These are phyloP conservation scores for Oryzias celebensis DNA, from an alignment of 2,113 vertebrate species.

Conservation along the genomic window DNA sequence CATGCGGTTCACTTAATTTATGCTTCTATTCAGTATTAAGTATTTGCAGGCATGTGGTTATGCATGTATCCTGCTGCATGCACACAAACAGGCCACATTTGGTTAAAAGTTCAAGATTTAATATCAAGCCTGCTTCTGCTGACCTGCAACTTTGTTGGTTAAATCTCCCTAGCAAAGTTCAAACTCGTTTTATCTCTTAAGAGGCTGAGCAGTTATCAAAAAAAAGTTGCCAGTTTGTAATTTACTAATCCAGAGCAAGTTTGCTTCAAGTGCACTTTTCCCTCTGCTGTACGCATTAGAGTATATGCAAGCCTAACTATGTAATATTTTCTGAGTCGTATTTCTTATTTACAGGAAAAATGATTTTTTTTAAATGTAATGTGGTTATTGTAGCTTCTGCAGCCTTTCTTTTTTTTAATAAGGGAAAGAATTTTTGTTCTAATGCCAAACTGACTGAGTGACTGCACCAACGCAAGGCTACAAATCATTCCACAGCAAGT, in stretches of 20 bases:
- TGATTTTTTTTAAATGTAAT: constrained; percentile 14
- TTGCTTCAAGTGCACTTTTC: constrained; percentile 15
- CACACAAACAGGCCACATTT: constrained; percentile 30
- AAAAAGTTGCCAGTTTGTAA: constrained; percentile 24
- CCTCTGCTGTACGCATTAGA: not conserved
- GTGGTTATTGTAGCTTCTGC: constrained; percentile 40
- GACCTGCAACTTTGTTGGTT: constrained; percentile 55
- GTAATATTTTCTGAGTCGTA: constrained; percentile 5
- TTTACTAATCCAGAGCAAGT: constrained; percentile 18
- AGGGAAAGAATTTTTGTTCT: constrained; percentile 62
- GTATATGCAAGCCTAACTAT: constrained; percentile 1
- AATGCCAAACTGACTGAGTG: constrained; percentile 69
- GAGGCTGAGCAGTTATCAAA: constrained; percentile 5
- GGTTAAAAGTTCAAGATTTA: constrained; percentile 43
- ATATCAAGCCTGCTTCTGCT: constrained; percentile 54
- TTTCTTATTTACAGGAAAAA: constrained; percentile 21
- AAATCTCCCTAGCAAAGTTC: constrained; percentile 43
- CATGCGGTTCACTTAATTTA: constrained; percentile 56
- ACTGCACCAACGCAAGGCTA: constrained; percentile 60
- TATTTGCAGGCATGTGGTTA: constrained; percentile 20
- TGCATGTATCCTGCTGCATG: constrained; percentile 6
- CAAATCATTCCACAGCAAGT: constrained; percentile 67
- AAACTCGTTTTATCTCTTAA: constrained; percentile 26
- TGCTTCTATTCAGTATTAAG: constrained; percentile 42
- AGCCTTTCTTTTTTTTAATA: constrained; percentile 60